Evolutionary conservation across 2,113 vertebrate species (phyloP).

Genomic region (Ceratotherium simum): DNA sequence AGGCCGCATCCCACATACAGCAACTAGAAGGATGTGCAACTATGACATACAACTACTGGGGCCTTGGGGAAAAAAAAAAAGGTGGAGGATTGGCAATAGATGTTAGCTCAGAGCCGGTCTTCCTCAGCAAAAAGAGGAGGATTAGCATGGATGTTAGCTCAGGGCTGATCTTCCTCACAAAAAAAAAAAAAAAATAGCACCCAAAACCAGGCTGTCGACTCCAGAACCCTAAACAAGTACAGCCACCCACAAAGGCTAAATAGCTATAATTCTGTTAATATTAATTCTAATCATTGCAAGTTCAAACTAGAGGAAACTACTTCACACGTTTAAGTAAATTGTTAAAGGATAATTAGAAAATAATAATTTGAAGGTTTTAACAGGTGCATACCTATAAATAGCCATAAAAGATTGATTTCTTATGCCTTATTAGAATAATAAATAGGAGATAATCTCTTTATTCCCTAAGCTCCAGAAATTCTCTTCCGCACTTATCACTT

Average conservation of each 20-base stretch:
- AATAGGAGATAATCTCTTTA: conserved; percentile 29
- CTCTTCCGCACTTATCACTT: not conserved
- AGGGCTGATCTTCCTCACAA: too few species aligned
- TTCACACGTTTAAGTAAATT: not conserved
- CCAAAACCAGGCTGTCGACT: not conserved
- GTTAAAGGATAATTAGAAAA: conserved; percentile 40
- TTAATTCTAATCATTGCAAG: not conserved
- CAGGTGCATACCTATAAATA: conserved; percentile 17
- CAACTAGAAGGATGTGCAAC: too few species aligned
- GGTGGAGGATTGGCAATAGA: too few species aligned
- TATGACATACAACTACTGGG: too few species aligned
- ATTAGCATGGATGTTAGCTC: too few species aligned
- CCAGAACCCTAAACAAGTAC: not conserved
- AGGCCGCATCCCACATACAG: too few species aligned
- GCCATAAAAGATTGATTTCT: not conserved
- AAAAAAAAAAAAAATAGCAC: not conserved
- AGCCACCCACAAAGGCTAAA: not conserved
- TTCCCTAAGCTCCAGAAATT: conserved; percentile 30
- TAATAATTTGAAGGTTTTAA: conserved; percentile 18
- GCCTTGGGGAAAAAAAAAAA: too few species aligned
- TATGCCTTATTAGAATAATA: conserved; percentile 45
- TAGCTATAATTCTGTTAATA: not conserved
- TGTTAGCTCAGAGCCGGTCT: too few species aligned
- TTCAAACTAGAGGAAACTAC: not conserved
- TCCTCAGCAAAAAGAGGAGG: too few species aligned